Conservation (phyloP, 2,888 invertebrate species). For the Linnaemya vulpina region DNA sequence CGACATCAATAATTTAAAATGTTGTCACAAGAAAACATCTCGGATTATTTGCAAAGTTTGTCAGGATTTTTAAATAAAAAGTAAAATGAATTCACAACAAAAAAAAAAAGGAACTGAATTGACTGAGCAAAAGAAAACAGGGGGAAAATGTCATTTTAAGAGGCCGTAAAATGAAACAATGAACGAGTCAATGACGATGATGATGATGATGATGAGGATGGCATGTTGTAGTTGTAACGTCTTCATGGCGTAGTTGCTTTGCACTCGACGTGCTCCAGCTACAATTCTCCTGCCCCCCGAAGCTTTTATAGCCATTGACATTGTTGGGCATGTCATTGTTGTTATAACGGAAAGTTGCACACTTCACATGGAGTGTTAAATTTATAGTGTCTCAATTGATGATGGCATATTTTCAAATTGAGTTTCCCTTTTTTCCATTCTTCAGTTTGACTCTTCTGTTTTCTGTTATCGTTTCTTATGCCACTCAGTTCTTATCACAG, state of each 20-base stretch:
- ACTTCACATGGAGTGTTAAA: slow-evolving; percentile 49
- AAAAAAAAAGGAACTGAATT: slow-evolving; percentile 41
- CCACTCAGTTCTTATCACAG: slow-evolving; percentile 41
- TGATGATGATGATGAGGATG: too few relatives aligned
- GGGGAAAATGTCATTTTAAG: slow-evolving; percentile 45
- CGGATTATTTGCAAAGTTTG: background rate
- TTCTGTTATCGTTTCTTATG: slow-evolving; percentile 14
- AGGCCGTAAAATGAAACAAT: slow-evolving; percentile 62
- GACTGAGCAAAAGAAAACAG: slow-evolving; percentile 4
- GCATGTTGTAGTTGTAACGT: slow-evolving; percentile 40
- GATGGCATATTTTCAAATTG: slow-evolving; percentile 67
- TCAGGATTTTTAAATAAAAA: background rate
- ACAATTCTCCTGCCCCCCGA: background rate
- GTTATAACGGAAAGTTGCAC: background rate
- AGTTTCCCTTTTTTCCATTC: slow-evolving; percentile 10
- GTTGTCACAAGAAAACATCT: background rate
- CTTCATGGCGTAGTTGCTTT: slow-evolving; percentile 29
- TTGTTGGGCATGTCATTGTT: slow-evolving; percentile 36
- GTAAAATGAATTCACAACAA: background rate
- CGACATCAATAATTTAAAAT: background rate
- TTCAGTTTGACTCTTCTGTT: slow-evolving; percentile 19
- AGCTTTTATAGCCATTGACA: slow-evolving; percentile 35
- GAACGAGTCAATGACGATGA: slow-evolving; percentile 40
- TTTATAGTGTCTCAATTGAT: slow-evolving; percentile 68
- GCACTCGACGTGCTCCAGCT: background rate